Evolutionary conservation across 2,797 vertebrate species (phyloP), one percentile per base, ranked within the genome.

Genomic region (Phrynocephalus forsythii): DNA sequence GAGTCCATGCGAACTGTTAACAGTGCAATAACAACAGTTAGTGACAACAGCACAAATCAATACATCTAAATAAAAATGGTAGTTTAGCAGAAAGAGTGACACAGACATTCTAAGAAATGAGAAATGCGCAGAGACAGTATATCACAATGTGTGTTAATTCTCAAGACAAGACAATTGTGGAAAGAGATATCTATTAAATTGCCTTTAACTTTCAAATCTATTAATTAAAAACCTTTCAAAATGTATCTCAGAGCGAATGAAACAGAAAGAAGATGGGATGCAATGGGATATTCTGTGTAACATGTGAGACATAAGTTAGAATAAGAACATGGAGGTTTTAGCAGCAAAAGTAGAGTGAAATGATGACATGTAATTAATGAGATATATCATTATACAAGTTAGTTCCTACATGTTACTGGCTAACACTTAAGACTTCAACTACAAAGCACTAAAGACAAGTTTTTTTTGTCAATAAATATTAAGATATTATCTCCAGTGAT

Each of bases 1-100:
- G 99, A 96, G 98, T 99, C 99, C 99, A 99, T 95, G 98, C 98
- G 97, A 99, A 99, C 99, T 99, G 98, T 97, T 98, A 98, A 97
- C 93, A 95, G 95, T 92, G 94, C 94, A 96, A 97, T 94, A 96
- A 97, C 90, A 95, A 96, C 92, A 96, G 92, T 97, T 95, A 97
- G 96, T 95, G 89, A 95, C 86, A 92, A 95, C 87, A 95, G 86
- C 56, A 88, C 85, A 1, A 0, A 89, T 52, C 92, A 68, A 0
- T 16, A 87, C 88, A 87, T 72, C 88, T 86, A 11, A 77, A 82
- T 75, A 85, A 91, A 89, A 88, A 82, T 67, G 87, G 71, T 1
- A 0, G 68, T 89, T 86, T 85, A 89, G 91, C 90, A 82, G 86
- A 86, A 48, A 56, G 76, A 91, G 91, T 90, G 86, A 10, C 81